Evolutionary conservation across 1,140 invertebrate genomes (phyloP).

Genomic region (Stegodyphus mimosarum): DNA sequence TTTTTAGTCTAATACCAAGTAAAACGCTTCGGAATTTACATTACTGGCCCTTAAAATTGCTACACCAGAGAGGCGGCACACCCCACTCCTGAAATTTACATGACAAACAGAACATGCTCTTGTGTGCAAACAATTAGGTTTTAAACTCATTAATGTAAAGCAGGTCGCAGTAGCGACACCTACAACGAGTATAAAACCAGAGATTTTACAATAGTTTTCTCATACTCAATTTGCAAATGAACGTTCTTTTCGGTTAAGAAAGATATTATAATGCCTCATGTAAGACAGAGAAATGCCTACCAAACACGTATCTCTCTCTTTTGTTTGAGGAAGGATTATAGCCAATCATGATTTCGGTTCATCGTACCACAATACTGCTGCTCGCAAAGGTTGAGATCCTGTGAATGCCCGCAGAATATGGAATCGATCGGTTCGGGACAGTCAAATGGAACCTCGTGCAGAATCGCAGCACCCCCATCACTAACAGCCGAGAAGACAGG

Average conservation of each 20-base stretch:
- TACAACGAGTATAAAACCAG: neutral
- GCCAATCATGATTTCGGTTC: neutral
- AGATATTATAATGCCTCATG: neutral
- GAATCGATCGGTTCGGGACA: neutral
- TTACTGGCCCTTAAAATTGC: neutral
- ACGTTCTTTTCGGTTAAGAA: neutral
- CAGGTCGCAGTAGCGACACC: neutral
- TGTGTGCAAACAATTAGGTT: neutral
- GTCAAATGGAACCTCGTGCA: neutral
- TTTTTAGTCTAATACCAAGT: no score
- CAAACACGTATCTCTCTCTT: neutral
- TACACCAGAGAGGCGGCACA: neutral
- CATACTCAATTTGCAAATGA: neutral
- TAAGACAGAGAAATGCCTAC: neutral
- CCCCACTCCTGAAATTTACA: neutral
- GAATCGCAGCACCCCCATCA: neutral
- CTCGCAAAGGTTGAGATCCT: neutral
- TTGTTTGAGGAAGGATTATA: neutral
- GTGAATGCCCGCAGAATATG: neutral
- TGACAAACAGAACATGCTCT: neutral
- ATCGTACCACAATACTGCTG: neutral
- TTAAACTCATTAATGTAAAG: neutral
- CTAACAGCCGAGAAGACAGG: neutral
- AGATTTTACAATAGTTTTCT: neutral
- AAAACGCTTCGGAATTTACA: neutral